Percentiles rank a stretch among this genome's conserved stretches.
Evolutionary conservation across 2,797 vertebrate species (phyloP).

Genomic region (Cacajao melanocephalus): DNA sequence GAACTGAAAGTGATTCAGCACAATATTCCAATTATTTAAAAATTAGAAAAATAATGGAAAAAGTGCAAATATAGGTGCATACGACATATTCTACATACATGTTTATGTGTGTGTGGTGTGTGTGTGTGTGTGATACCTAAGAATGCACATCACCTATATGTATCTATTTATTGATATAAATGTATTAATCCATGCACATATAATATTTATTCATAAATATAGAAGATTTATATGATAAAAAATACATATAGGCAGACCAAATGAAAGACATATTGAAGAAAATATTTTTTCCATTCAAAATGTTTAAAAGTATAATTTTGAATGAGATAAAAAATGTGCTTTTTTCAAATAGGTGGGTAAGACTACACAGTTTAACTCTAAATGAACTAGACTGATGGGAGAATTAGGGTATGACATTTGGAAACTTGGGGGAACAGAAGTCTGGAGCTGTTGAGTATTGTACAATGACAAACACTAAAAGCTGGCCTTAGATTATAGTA

Average conservation of each 20-base stretch:
- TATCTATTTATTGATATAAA: neutral
- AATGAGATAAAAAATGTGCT: neutral
- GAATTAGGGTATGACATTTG: neutral
- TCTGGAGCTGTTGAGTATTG: neutral
- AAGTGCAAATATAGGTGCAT: neutral
- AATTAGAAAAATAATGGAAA: neutral
- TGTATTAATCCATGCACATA: neutral
- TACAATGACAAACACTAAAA: slow-evolving; percentile 27
- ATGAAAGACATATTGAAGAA: slow-evolving; percentile 7
- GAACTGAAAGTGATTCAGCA: neutral
- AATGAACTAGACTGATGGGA: neutral
- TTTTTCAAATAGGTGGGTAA: neutral
- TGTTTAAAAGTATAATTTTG: neutral
- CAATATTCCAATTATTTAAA: neutral
- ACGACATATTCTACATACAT: neutral
- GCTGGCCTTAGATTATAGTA: slow-evolving; percentile 49
- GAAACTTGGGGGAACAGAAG: neutral
- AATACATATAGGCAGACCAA: neutral
- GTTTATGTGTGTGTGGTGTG: neutral
- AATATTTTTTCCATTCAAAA: neutral
- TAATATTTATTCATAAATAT: neutral
- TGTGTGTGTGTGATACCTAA: neutral
- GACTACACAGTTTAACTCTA: neutral
- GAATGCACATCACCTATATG: neutral
- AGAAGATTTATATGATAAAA: neutral